A percentile compares a stretch with the other conserved stretches of the same genome.
phyloP scores from a whole-genome alignment of 2,113 vertebrate genomes.

The Colossoma macropomum region DNA sequence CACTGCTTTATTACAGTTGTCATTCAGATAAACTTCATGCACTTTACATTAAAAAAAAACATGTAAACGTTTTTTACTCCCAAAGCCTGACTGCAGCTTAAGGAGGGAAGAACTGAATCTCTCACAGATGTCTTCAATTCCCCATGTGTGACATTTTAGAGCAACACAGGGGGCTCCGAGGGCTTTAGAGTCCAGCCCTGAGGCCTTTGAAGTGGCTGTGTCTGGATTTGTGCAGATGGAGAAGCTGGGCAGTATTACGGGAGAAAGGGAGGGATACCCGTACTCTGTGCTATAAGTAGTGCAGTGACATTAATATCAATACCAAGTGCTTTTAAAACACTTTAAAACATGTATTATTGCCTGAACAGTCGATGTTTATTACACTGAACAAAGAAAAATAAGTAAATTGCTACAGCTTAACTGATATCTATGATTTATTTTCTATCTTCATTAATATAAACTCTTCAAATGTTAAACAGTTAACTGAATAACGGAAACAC shows the following conservation, averaged over 20 bases:
- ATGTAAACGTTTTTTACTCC: not conserved
- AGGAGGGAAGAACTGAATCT: slow-evolving; percentile 45
- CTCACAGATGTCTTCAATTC: slow-evolving; percentile 58
- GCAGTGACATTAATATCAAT: too few species aligned
- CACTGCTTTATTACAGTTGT: slow-evolving; percentile 33
- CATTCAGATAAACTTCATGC: not conserved
- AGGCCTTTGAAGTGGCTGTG: slow-evolving; percentile 57
- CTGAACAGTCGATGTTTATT: too few species aligned
- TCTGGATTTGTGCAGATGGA: slow-evolving; percentile 45
- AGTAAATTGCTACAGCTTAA: too few species aligned
- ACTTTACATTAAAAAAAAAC: slow-evolving; percentile 28
- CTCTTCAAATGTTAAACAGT: too few species aligned
- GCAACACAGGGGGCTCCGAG: slow-evolving; percentile 50
- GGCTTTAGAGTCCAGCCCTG: slow-evolving; percentile 58
- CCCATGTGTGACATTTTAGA: slow-evolving; percentile 61
- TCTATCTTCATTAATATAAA: too few species aligned
- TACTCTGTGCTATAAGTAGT: too few species aligned
- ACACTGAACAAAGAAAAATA: too few species aligned
- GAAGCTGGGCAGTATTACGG: not conserved
- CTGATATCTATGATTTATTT: too few species aligned
- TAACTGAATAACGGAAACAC: too few species aligned
- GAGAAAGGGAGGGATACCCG: not conserved
- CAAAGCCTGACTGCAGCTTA: slow-evolving; percentile 17
- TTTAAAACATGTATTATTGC: too few species aligned
- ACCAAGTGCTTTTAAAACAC: too few species aligned